phyloP scores from a whole-genome alignment of 2,113 vertebrate genomes.

The Raja brachyura region DNA sequence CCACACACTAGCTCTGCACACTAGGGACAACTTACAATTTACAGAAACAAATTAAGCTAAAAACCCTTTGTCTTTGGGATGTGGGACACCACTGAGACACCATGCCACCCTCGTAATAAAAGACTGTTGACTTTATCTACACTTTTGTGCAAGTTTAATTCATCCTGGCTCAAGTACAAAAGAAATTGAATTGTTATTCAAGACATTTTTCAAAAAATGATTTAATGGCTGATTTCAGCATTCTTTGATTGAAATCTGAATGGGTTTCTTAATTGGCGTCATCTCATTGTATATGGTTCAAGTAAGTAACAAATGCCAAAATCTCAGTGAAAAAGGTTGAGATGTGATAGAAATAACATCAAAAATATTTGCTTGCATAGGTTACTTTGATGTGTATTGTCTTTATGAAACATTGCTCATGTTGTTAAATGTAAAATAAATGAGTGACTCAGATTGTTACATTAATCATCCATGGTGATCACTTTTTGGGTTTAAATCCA shows the following conservation, averaged over 20 bases:
- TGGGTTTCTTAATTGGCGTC: background rate
- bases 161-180: background rate
- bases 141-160: background rate
- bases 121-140: background rate
- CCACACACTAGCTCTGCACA: no score
- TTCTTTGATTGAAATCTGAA: background rate
- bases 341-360: background rate
- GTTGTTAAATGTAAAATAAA: background rate
- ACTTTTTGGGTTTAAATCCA: background rate
- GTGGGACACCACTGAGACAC: no score
- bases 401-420: constrained; percentile 11
- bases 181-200: background rate
- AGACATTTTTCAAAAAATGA: background rate
- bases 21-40: no score
- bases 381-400: background rate
- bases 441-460: background rate
- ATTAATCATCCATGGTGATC: background rate
- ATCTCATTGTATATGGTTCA: background rate
- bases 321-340: background rate
- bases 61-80: no score
- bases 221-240: background rate
- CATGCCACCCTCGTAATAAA: background rate
- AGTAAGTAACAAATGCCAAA: background rate
- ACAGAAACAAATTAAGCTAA: no score
- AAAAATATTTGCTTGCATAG: background rate